Evolutionary conservation across 2,113 vertebrate species (phyloP), one percentile per base, ranked within the genome.

Genomic region (Onychostruthus taczanowskii): DNA sequence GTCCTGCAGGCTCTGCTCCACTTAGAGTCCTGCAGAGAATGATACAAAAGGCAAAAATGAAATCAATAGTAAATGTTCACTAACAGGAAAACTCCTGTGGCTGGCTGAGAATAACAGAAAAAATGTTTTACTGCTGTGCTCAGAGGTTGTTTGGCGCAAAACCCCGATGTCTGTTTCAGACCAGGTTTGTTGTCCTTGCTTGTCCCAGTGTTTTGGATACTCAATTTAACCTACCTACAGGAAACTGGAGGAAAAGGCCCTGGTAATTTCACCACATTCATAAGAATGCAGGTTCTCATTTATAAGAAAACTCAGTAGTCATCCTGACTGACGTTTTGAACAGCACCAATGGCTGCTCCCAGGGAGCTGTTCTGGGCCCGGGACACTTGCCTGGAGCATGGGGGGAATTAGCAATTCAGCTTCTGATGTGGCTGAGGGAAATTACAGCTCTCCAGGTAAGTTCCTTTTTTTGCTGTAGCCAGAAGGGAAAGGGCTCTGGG

Each of bases 301-400:
- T 39, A 6, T 5, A 75, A 61, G 35, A 74, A 74, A 64, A 67
- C 35, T 14, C 19, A 10, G n/a, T 13, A 43, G 15, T 52, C 62
- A 27, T 33, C 0, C 1, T 74, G 35, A 55, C 28, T 33, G 56
- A 46, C 26, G 31, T 39, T 89, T 37, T 53, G 49, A 55, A 5
- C 1, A 7, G 53, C 75, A 37, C 33, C 33, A n/a, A n/a, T 3
- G 24, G 58, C 53, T 64, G 63, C 50, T 55, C 15, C 44, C 33
- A 15, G 35, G 47, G 56, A 56, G 10, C 6, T 50, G 10, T 44
- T 50, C 44, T n/a, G 9, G 43, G 43, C 52, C 9, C n/a, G 72
- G 59, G 55, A 16, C 8, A 11, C 2, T 30, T 2, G 0, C 77
- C 28, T 30, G 76, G 69, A 46, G n/a, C 59, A 21, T 1, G 0